These are phyloP conservation scores for Noctilio leporinus DNA, from an alignment of 2,113 vertebrate genomes.

Conservation along the genomic window DNA sequence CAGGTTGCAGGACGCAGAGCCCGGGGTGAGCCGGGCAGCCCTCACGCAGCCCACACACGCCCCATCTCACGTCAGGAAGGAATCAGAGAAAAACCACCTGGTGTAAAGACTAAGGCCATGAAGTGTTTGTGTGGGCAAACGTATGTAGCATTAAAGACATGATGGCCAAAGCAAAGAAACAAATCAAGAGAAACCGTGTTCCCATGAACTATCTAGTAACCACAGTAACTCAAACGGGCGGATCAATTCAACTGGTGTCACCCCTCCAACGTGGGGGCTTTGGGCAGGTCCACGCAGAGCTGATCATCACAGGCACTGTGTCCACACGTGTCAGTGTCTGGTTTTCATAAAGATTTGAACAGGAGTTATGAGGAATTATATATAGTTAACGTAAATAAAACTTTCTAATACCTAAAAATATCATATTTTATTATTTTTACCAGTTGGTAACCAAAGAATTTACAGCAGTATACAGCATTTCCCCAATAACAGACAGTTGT, in stretches of 20 bases:
- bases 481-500: background rate
- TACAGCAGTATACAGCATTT: background rate
- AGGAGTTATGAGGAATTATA: background rate
- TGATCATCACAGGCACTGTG: conserved; percentile 27
- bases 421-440: background rate
- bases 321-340: background rate
- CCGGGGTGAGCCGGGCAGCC: too few species aligned
- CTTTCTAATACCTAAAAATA: background rate
- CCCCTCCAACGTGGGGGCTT: conserved; percentile 74
- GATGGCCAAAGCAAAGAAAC: conserved; percentile 75
- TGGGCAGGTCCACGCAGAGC: conserved; percentile 62
- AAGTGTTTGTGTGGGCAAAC: conserved; percentile 70
- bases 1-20: background rate
- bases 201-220: conserved; percentile 76
- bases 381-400: background rate
- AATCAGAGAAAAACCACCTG: background rate
- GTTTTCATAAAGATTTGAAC: conserved; percentile 38
- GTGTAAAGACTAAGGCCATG: background rate
- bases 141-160: conserved; percentile 75
- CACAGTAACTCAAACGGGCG: conserved; percentile 76
- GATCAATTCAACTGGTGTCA: conserved; percentile 76
- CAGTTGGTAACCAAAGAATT: background rate
- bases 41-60: too few species aligned
- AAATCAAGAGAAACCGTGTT: conserved; percentile 74
- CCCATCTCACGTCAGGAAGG: too few species aligned